Evolutionary conservation across 2,113 vertebrate species (phyloP).

Genomic region (Tautogolabrus adspersus): DNA sequence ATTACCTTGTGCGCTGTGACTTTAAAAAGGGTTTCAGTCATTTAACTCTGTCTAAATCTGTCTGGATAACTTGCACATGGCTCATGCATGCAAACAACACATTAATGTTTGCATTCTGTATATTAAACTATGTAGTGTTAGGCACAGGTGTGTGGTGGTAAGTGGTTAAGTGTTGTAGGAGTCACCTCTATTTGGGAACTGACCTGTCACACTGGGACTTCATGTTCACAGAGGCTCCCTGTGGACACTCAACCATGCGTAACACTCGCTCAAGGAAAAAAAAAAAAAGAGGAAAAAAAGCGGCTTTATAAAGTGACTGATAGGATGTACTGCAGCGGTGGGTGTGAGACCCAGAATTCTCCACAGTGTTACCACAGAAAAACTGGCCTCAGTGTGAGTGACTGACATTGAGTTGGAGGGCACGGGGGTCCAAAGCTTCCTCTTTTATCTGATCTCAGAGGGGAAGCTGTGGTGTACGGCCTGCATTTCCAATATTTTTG

Average conservation of each 20-base stretch:
- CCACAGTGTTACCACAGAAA: constrained; percentile 47
- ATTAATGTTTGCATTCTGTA: not conserved
- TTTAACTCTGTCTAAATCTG: not conserved
- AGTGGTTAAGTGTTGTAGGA: constrained; percentile 34
- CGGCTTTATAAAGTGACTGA: constrained; percentile 52
- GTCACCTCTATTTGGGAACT: constrained; percentile 38
- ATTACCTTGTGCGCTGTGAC: constrained; percentile 28
- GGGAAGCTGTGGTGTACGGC: not conserved
- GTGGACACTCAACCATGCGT: constrained; percentile 56
- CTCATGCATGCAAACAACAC: not conserved
- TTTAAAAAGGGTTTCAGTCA: not conserved
- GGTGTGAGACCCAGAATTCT: constrained; percentile 52
- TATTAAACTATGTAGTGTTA: not conserved
- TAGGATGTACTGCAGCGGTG: constrained; percentile 41
- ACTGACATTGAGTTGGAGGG: constrained; percentile 56
- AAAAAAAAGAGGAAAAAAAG: constrained; percentile 18
- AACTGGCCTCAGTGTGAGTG: constrained; percentile 44
- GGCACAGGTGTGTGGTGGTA: constrained; percentile 24
- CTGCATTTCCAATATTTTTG: constrained; percentile 16
- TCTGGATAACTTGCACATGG: too few species aligned
- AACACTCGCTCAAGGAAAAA: constrained; percentile 52
- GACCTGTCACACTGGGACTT: constrained; percentile 63
- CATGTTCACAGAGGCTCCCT: constrained; percentile 56
- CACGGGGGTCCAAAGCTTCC: constrained; percentile 46
- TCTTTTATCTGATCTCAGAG: constrained; percentile 57